These are phyloP conservation scores for Pogonocichla stellata DNA, from an alignment of 2,113 vertebrate genomes.

Conservation along the genomic window DNA sequence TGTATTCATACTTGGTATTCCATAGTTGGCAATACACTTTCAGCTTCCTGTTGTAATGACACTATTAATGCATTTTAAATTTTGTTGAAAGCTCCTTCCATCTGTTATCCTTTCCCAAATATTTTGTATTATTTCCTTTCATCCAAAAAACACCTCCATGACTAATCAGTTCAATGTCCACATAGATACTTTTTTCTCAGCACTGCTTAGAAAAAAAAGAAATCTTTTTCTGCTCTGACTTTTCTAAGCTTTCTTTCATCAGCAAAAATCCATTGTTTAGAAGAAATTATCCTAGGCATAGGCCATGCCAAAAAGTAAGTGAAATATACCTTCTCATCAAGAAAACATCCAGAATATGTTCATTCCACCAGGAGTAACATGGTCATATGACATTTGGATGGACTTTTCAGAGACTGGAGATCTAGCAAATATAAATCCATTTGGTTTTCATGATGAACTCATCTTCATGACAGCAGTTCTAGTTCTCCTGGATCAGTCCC, in stretches of 20 bases:
- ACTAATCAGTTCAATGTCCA: background rate
- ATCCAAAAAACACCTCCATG: rapidly evolving
- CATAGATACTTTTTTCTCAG: background rate
- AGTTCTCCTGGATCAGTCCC: background rate
- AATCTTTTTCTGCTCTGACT: background rate
- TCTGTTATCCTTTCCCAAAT: background rate
- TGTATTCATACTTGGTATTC: background rate
- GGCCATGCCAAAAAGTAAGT: background rate
- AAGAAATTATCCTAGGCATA: background rate
- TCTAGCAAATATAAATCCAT: background rate
- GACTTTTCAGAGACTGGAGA: background rate
- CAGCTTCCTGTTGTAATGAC: background rate
- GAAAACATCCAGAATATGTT: background rate
- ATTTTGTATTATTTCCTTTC: background rate
- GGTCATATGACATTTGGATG: background rate
- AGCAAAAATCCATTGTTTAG: background rate
- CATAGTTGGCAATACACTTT: background rate
- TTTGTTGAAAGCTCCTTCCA: background rate
- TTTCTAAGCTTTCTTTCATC: background rate
- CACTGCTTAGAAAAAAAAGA: background rate
- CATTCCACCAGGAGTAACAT: background rate
- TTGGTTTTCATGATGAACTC: background rate
- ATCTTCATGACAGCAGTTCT: background rate
- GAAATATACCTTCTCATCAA: background rate
- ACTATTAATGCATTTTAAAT: background rate